phyloP scores from a whole-genome alignment of 2,797 vertebrate species.

The Melanotaenia pygmaea region DNA sequence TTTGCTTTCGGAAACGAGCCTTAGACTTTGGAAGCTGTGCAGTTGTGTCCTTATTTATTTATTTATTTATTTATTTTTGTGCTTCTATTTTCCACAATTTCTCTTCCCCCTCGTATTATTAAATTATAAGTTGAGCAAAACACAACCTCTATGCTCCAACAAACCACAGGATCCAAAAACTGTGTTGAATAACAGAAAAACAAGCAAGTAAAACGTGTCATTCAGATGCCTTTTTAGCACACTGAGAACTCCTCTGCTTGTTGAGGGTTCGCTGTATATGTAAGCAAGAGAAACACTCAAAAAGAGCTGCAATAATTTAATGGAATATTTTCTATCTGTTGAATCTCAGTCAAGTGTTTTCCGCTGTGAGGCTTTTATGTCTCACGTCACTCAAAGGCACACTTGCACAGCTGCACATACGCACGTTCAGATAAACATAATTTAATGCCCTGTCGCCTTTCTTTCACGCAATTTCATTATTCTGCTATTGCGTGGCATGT shows the following conservation, averaged over 20 bases:
- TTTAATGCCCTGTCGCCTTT: constrained; percentile 73
- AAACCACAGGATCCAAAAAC: constrained; percentile 21
- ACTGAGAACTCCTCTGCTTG: constrained; percentile 9
- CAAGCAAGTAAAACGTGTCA: constrained; percentile 20
- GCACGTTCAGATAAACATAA: constrained; percentile 72
- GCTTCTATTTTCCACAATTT: neutral
- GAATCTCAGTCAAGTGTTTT: constrained; percentile 71
- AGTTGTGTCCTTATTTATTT: constrained; percentile 15
- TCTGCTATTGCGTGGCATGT: constrained; percentile 68
- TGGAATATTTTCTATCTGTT: constrained; percentile 64
- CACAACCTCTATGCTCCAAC: constrained; percentile 7
- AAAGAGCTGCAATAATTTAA: constrained; percentile 59
- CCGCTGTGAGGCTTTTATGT: constrained; percentile 61
- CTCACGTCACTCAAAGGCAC: constrained; percentile 56
- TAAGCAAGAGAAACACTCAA: constrained; percentile 28
- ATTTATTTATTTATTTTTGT: neutral
- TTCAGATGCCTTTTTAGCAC: constrained; percentile 15
- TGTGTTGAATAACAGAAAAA: constrained; percentile 10
- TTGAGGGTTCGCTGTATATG: constrained; percentile 10
- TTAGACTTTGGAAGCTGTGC: constrained; percentile 56
- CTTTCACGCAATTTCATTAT: constrained; percentile 73
- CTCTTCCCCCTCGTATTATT: neutral
- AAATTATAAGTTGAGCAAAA: constrained; percentile 7
- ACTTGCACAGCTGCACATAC: constrained; percentile 31
- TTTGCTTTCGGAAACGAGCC: constrained; percentile 60